A percentile compares a stretch with the other conserved stretches of the same genome.
These are phyloP conservation scores for Artemisiospiza belli DNA, from an alignment of 2,113 vertebrate species.

Conservation along the genomic window DNA sequence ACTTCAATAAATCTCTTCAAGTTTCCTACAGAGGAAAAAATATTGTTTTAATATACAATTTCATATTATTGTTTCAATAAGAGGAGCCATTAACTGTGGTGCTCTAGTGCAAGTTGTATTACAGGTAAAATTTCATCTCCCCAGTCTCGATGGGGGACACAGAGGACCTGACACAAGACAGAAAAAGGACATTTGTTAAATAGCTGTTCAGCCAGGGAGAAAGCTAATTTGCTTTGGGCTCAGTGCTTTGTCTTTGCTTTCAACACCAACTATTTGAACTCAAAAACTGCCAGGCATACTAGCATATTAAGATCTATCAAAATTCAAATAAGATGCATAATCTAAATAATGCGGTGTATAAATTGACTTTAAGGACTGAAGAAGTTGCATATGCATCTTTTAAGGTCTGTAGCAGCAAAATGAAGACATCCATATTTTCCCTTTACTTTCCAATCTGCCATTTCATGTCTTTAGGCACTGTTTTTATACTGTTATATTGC, in stretches of 20 bases:
- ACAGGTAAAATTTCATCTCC: background rate
- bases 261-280: background rate
- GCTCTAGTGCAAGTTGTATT: background rate
- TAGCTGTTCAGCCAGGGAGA: background rate
- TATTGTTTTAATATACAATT: background rate
- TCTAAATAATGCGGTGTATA: background rate
- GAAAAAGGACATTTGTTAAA: background rate
- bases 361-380: background rate
- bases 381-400: background rate
- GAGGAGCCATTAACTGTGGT: background rate
- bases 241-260: background rate
- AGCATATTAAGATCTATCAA: background rate
- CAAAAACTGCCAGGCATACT: background rate
- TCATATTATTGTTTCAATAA: background rate
- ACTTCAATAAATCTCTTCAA: background rate
- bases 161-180: background rate
- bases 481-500: background rate
- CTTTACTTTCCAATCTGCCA: background rate
- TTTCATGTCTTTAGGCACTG: background rate
- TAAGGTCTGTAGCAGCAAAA: background rate
- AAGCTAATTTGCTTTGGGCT: background rate
- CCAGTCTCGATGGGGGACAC: accelerated
- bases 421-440: background rate
- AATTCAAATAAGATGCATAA: background rate
- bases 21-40: background rate